Evolutionary conservation across 1,140 invertebrate genomes (phyloP), one percentile per base, ranked within the genome.

Genomic region (Eriocheir sinensis): DNA sequence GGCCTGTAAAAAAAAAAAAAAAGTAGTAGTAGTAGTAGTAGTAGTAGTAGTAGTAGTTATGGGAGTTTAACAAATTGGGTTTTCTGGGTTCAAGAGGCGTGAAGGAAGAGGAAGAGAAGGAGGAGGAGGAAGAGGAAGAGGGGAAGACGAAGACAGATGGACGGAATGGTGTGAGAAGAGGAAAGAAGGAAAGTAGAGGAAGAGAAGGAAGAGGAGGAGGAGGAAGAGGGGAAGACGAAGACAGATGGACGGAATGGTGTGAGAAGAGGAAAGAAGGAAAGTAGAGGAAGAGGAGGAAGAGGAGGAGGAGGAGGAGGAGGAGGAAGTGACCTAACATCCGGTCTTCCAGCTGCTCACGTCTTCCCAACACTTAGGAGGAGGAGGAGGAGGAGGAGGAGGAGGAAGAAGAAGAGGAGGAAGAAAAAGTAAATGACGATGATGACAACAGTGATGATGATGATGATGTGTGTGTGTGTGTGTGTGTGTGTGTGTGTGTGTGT

Each of bases 281-380:
- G 60, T n/a, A n/a, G 60, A 72, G 60, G 60, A 72, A n/a, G 60
- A 72, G 60, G 60, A 72, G 60, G 60, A 72, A n/a, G 60, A 72
- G 60, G 60, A 72, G 60, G 60, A 72, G 60, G 27, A 72, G 60
- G 60, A 72, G 60, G 60, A 72, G 60, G 60, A 72, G n/a, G 60
- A n/a, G 60, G 48, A 53, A 53, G 48, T 53, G 48, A 53, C 48
- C 48, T 53, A 53, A 53, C 48, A 53, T 53, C 48, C 48, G 48
- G 48, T 53, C 48, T 53, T 53, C 48, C 48, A 53, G 48, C 9
- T 53, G 48, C 48, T 53, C 48, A 53, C 48, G 48, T 53, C 48
- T 53, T 53, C 48, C 12, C 0, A 3, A 21, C 12, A 53, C 12
- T 9, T 21, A 72, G 60, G 60, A 72, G 60, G 60, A 72, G 60